A percentile compares a stretch with the other conserved stretches of the same genome.
Conservation (phyloP, 2,797 vertebrate species). For the Psittacula derbiana region DNA sequence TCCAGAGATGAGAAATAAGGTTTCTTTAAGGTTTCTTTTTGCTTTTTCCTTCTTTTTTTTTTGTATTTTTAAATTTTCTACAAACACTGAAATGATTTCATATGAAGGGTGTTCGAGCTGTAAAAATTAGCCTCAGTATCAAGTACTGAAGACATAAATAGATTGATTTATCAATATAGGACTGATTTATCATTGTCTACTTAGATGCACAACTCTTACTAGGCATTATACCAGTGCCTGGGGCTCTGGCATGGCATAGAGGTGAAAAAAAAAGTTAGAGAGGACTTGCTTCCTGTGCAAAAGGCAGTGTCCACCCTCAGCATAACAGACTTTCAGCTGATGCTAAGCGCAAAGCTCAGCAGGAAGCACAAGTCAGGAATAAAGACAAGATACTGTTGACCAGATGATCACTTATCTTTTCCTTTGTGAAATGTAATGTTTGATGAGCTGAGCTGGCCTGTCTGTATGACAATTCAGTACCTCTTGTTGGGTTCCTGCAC, state of each 20-base stretch:
- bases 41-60: not conserved
- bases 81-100: not conserved
- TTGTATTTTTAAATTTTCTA: not conserved
- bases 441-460: not conserved
- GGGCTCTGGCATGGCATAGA: not conserved
- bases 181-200: not conserved
- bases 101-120: not conserved
- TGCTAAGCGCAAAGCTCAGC: not conserved
- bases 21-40: not conserved
- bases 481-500: not conserved
- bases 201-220: not conserved
- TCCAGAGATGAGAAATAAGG: not conserved
- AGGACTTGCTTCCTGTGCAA: not conserved
- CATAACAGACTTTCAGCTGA: not conserved
- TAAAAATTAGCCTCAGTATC: not conserved
- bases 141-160: not conserved
- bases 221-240: not conserved
- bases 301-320: not conserved
- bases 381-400: not conserved
- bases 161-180: not conserved
- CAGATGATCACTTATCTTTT: not conserved
- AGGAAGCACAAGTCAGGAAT: not conserved
- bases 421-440: not conserved
- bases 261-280: not conserved
- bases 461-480: not conserved